Conservation (phyloP, 1,140 invertebrate genomes). For the Cherax destructor region DNA sequence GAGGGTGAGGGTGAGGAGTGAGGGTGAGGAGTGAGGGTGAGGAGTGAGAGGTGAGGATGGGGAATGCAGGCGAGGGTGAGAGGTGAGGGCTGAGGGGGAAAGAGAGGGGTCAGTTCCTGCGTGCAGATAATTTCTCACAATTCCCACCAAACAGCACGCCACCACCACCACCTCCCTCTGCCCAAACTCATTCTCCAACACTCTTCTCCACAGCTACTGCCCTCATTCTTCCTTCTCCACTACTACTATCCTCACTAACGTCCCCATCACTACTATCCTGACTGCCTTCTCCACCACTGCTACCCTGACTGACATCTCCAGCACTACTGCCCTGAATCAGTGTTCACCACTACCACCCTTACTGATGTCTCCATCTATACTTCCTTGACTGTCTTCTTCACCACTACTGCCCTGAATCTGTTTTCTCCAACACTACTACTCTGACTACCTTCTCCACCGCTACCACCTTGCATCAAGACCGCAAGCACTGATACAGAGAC, state of each 20-base stretch:
- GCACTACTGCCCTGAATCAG: background rate
- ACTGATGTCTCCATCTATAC: background rate
- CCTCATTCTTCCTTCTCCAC: background rate
- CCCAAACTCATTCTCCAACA: background rate
- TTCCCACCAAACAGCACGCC: background rate
- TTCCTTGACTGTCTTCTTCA: background rate
- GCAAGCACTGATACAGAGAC: too few species aligned
- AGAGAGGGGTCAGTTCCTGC: background rate
- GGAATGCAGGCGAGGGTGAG: too few species aligned
- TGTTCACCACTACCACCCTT: background rate
- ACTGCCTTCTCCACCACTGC: too few species aligned
- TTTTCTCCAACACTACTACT: background rate
- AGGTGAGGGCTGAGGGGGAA: background rate
- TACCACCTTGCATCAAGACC: too few species aligned
- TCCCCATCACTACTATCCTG: too few species aligned
- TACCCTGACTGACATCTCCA: background rate
- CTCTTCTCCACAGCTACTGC: background rate
- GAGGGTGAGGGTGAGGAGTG: too few species aligned
- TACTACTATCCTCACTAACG: too few species aligned
- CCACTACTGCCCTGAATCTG: background rate
- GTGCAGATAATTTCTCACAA: background rate
- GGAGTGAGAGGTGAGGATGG: too few species aligned
- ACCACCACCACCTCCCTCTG: background rate
- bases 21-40: too few species aligned
- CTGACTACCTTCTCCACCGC: too few species aligned